Base-by-base conservation (phyloP, 53 echinoderm and acorn worm genomes). In the Stichopus horrens region DNA sequence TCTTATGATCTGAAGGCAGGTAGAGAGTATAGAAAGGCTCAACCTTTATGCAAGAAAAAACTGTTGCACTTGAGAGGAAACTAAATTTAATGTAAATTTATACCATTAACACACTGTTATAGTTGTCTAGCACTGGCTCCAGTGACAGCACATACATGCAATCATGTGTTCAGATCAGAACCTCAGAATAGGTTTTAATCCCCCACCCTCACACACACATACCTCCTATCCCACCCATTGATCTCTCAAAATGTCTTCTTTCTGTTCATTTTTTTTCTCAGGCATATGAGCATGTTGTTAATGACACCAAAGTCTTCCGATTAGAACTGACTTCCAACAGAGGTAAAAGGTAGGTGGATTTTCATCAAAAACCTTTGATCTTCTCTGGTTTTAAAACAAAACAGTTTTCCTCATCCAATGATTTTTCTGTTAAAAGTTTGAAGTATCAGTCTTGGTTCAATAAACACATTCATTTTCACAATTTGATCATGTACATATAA, bases 211-310 rank as follows among this genome's bases (percentile, higher is more conserved):
- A 0, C 13, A 67, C 68, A 14, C n/a, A n/a, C 11, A 14, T 1
- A 3, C n/a, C 11, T 67, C 68, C 68, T 14, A 67, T 67, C 11
- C 68, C 68, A 67, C 68, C n/a, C n/a, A 67, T 67, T 67, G 1
- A 67, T n/a, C 13, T 67, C 68, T 67, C n/a, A 14, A 67, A 11
- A 1, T 14, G 13, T 67, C 68, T 0, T 11, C 11, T n/a, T 4
- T 14, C 68, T 67, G 68, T 67, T 53, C 55, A 8, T 56, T 90
- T 84, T 56, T 10, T 14, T 55, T 86, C 8, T 5, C 76, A 97
- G 97, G 97, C 97, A 19, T 97, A 97, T 89, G 96, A 92, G 89
- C 95, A 95, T 90, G 94, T 97, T 74, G 97, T 97, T 7, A 97
- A 97, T 74, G 97, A 97, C 88, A 97, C 97, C 23, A 96, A 89